A percentile compares a stretch with the other conserved stretches of the same genome.
These are phyloP conservation scores for Halocaridina rubra DNA, from an alignment of 2,888 invertebrate genomes.

Conservation along the genomic window DNA sequence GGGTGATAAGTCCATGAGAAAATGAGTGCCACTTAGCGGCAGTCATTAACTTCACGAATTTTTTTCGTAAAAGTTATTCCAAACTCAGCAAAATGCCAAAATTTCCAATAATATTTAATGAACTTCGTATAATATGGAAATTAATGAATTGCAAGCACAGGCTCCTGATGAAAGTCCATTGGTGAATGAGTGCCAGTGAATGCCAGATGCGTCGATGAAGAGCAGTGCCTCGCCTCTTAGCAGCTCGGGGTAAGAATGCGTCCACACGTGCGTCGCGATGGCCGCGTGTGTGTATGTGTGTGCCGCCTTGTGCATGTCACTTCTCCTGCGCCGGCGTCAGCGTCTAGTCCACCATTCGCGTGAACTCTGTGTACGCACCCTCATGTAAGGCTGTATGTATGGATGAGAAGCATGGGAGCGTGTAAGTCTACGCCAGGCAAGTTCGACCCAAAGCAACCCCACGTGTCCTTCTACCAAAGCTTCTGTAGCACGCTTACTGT, in stretches of 20 bases:
- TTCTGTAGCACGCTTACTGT: no score
- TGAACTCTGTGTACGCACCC: neutral
- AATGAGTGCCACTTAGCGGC: no score
- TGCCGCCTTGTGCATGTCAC: conserved; percentile 41
- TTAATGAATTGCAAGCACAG: no score
- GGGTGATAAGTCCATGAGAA: no score
- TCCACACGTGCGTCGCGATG: conserved; percentile 52
- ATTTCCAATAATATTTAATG: no score
- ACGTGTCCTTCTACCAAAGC: neutral
- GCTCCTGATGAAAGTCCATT: neutral
- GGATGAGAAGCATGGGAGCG: neutral
- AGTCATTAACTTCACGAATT: no score
- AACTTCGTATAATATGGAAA: no score
- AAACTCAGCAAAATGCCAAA: no score
- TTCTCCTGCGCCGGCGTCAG: conserved; percentile 49
- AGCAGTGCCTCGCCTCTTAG: conserved; percentile 45
- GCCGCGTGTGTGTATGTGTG: conserved; percentile 40
- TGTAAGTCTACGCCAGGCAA: conserved; percentile 10
- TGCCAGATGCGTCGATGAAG: conserved; percentile 32
- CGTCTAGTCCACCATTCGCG: conserved; percentile 32
- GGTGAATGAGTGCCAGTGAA: conserved; percentile 34
- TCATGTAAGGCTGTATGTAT: neutral
- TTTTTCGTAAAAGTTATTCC: no score
- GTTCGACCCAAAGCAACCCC: neutral
- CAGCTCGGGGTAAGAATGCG: conserved; percentile 58